Base-by-base conservation (phyloP, 2,797 vertebrate species). In the Lepus oiostolus region DNA sequence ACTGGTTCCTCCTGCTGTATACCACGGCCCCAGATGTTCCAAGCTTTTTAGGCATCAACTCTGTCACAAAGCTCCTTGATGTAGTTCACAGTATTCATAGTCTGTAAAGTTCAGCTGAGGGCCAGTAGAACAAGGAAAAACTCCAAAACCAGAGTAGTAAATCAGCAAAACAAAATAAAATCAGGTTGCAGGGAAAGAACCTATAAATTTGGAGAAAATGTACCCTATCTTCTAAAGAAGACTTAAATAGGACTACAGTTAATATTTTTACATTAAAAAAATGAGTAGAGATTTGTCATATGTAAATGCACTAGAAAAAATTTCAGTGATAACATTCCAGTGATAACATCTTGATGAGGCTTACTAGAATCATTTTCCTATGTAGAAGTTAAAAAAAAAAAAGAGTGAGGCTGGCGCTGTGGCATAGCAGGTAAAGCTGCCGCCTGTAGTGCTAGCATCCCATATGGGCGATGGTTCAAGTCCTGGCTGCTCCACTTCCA, bases 1-100 rank as follows among this genome's bases (percentile, higher is more conserved):
- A 90, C 85, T 84, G 90, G 65, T 72, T 95, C 90, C 63, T 93
- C 88, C 76, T 95, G 77, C 26, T 85, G 65, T 58, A 52, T 26
- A 79, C 38, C 60, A 82, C 52, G 93, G 77, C 22, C 47, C 32
- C 92, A 94, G 47, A 92, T 14, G 38, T 92, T 88, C 47, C 79
- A 35, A 21, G 19, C 24, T 76, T 90, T 16, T 82, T 72, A 95
- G 32, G 21, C 26, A 82, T 85, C 88, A 38, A 79, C 47, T 80
- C n/a, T 77, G 42, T 94, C 28, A 70, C 1, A 8, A 87, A 89
- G 60, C n/a, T 88, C 47, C 62, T 6, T n/a, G 65, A 88, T 24
- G 14, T 14, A 92, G 71, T 68, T 58, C 67, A 81, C 10, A 63
- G 60, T 65, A 85, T 28, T 42, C 71, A 52, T 76, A 71, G 88